Conservation (phyloP, 2,888 invertebrate genomes). For the Drosophila multiciliata region DNA sequence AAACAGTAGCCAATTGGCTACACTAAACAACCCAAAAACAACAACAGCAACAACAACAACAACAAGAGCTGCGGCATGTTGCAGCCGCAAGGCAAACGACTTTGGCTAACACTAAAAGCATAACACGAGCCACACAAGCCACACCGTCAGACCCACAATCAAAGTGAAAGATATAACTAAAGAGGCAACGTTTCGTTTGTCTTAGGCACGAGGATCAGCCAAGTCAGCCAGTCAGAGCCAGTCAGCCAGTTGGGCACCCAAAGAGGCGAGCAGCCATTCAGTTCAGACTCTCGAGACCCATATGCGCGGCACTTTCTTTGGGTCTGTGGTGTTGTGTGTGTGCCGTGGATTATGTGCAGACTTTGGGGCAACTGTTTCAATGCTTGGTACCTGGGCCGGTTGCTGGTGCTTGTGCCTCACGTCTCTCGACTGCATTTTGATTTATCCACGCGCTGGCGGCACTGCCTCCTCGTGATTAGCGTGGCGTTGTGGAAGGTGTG, state of each 20-base stretch:
- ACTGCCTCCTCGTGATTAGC: conserved; percentile 74
- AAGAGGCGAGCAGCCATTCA: conserved; percentile 52
- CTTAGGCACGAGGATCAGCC: conserved; percentile 71
- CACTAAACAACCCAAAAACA: conserved; percentile 9
- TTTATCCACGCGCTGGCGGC: conserved; percentile 80
- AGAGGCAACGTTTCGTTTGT: conserved; percentile 77
- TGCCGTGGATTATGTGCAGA: conserved; percentile 69
- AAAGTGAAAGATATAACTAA: conserved; percentile 81
- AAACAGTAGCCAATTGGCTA: conserved; percentile 78
- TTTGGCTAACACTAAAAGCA: conserved; percentile 65
- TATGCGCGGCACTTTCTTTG: conserved; percentile 76
- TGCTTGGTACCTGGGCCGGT: background rate
- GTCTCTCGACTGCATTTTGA: conserved; percentile 72
- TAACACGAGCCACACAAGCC: conserved; percentile 73
- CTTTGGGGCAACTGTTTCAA: conserved; percentile 10
- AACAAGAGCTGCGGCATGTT: conserved; percentile 33
- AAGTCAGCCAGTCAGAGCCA: conserved; percentile 34
- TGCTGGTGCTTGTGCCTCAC: conserved; percentile 26
- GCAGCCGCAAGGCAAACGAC: conserved; percentile 58
- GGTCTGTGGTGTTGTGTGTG: conserved; percentile 19
- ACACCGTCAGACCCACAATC: conserved; percentile 66
- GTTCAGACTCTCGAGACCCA: conserved; percentile 52
- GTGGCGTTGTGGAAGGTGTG: conserved; percentile 80
- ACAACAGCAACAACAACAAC: conserved; percentile 27
- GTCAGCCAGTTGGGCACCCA: conserved; percentile 31